Conservation (phyloP, 2,888 invertebrate species). For the Leptopilina syphax region DNA sequence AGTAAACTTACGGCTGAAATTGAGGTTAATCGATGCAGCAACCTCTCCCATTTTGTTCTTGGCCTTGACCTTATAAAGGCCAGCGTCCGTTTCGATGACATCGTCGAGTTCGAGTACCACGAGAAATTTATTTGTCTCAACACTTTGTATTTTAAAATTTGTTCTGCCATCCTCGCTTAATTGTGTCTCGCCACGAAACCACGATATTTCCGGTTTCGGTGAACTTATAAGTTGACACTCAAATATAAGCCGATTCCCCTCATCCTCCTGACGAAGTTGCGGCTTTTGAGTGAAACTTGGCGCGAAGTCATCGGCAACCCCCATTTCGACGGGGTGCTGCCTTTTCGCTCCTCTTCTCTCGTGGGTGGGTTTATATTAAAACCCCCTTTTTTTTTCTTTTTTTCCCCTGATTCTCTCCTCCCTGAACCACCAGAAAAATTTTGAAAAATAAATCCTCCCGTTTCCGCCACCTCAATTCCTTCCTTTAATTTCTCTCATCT, state of each 20-base stretch:
- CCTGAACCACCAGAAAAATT: slow-evolving; percentile 31
- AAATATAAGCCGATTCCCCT: slow-evolving; percentile 95
- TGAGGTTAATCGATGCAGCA: slow-evolving; percentile 96
- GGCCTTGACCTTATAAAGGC: slow-evolving; percentile 97
- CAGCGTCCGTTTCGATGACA: slow-evolving; percentile 96
- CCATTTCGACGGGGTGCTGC: slow-evolving; percentile 79
- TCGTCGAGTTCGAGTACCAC: slow-evolving; percentile 96
- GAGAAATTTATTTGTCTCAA: slow-evolving; percentile 90
- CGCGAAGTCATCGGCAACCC: slow-evolving; percentile 95
- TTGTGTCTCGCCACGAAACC: slow-evolving; percentile 93
- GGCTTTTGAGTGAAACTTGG: slow-evolving; percentile 99
- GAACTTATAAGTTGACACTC: slow-evolving; percentile 93
- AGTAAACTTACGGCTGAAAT: slow-evolving; percentile 94
- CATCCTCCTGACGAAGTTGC: slow-evolving; percentile 96
- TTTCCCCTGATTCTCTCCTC: background rate
- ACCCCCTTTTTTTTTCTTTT: background rate
- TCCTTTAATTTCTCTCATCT: slow-evolving; percentile 20
- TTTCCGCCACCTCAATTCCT: slow-evolving; percentile 29
- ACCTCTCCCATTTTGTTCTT: slow-evolving; percentile 98
- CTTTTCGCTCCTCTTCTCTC: slow-evolving; percentile 52
- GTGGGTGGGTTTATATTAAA: background rate
- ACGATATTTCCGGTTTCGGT: slow-evolving; percentile 93
- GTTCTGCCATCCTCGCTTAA: slow-evolving; percentile 91
- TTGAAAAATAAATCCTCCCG: slow-evolving; percentile 23
- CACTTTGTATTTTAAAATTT: slow-evolving; percentile 91